Percentiles rank a stretch among this genome's conserved stretches.
phyloP scores from a whole-genome alignment of 2,797 vertebrate genomes.

The Peromyscus nudipes region DNA sequence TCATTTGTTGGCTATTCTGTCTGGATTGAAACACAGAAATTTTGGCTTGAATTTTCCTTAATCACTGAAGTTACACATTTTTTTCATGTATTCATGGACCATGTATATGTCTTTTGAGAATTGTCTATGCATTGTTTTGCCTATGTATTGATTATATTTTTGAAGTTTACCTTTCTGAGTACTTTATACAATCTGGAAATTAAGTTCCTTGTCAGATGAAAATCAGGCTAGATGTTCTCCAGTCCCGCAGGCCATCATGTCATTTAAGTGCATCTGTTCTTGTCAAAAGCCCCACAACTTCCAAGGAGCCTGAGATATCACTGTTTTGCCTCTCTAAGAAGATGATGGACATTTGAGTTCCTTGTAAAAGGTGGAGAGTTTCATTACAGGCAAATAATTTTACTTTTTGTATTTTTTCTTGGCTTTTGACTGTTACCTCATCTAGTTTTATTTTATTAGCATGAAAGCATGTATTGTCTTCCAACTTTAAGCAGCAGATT shows the following conservation, averaged over 20 bases:
- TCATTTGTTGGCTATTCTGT: background rate
- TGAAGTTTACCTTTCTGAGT: background rate
- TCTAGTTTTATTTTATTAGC: background rate
- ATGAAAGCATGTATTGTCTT: background rate
- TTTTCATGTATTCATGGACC: background rate
- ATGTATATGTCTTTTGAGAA: background rate
- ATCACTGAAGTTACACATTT: background rate
- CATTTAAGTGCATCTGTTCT: no score
- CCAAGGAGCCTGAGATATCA: background rate
- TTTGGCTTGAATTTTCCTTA: background rate
- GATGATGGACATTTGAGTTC: background rate
- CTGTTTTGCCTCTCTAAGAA: background rate
- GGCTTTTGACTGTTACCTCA: background rate
- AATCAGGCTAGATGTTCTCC: background rate
- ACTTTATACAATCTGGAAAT: background rate
- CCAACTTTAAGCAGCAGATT: background rate
- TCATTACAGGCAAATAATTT: background rate
- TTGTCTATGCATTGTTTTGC: background rate
- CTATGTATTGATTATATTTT: background rate
- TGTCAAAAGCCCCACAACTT: background rate
- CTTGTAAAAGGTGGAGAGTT: background rate
- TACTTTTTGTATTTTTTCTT: background rate
- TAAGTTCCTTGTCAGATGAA: background rate
- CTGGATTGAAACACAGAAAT: background rate
- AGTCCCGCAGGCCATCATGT: accelerated